phyloP scores from a whole-genome alignment of 1,140 invertebrate genomes.

The Marisa cornuarietis region DNA sequence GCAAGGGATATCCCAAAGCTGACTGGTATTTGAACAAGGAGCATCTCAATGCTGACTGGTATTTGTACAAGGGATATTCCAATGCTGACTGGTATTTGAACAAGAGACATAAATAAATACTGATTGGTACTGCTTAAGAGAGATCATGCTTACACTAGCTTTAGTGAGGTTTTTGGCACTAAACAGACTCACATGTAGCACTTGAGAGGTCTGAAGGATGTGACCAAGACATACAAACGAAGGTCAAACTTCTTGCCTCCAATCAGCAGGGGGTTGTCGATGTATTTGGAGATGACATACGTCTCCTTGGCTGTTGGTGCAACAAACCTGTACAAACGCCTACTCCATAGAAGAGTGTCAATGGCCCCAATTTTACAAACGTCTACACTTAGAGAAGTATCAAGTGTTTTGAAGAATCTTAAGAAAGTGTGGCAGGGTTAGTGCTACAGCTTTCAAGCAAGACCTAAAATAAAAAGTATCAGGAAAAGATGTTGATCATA shows the following conservation, averaged over 20 bases:
- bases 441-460: too few species aligned
- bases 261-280: conserved; percentile 92
- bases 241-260: conserved; percentile 97
- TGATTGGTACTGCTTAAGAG: too few species aligned
- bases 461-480: too few species aligned
- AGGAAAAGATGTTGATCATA: too few species aligned
- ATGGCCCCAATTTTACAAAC: background rate
- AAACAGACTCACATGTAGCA: conserved; percentile 62
- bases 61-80: too few species aligned
- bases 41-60: too few species aligned
- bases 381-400: background rate
- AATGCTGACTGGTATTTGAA: too few species aligned
- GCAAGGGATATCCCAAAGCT: too few species aligned
- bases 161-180: background rate
- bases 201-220: conserved; percentile 88
- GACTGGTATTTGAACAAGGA: too few species aligned
- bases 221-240: conserved; percentile 92
- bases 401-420: background rate
- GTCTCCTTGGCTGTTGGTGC: conserved; percentile 65
- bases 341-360: background rate
- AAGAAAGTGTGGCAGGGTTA: too few species aligned
- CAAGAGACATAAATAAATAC: too few species aligned
- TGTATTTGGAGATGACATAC: conserved; percentile 82
- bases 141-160: too few species aligned
- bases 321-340: conserved; percentile 54